A percentile compares a stretch with the other conserved stretches of the same genome.
Evolutionary conservation across 2,113 vertebrate species (phyloP).

Genomic region (Ceuthmochares aereus): DNA sequence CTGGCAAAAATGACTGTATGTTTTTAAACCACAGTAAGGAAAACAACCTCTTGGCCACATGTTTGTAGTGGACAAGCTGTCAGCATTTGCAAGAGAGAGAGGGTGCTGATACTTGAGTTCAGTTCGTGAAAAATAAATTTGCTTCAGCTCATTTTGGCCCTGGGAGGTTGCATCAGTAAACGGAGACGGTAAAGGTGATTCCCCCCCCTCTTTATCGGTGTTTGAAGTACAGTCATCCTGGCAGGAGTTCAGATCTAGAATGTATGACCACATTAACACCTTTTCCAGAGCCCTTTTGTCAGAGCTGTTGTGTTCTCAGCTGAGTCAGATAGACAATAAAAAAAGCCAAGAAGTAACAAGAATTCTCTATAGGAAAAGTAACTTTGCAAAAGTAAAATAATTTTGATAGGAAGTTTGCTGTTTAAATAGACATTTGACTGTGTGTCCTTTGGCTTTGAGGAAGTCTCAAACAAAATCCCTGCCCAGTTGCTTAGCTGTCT

Average conservation of each 20-base stretch:
- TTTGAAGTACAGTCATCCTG: conserved; percentile 6
- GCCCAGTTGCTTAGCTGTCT: conserved; percentile 30
- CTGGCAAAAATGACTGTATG: neutral
- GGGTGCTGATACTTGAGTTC: neutral
- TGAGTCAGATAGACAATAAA: neutral
- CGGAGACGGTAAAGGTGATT: neutral
- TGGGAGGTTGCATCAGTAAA: neutral
- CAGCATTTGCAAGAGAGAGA: neutral
- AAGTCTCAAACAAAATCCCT: conserved; percentile 12
- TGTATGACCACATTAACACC: conserved; percentile 36
- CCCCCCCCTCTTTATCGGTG: neutral
- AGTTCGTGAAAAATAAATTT: neutral
- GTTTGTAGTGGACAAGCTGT: neutral
- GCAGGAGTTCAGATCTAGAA: conserved; percentile 44
- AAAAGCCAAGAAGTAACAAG: neutral
- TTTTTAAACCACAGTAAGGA: neutral
- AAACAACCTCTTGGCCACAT: neutral
- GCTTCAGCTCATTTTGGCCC: neutral
- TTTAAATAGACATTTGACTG: conserved; percentile 42
- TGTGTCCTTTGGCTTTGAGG: conserved; percentile 39
- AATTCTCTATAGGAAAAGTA: neutral
- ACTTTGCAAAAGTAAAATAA: conserved; percentile 7
- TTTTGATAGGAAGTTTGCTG: conserved; percentile 61
- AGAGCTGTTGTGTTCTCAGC: neutral
- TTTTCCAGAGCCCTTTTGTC: conserved; percentile 40